Conservation (phyloP, 2,797 vertebrate genomes). For the Tinamus major region DNA sequence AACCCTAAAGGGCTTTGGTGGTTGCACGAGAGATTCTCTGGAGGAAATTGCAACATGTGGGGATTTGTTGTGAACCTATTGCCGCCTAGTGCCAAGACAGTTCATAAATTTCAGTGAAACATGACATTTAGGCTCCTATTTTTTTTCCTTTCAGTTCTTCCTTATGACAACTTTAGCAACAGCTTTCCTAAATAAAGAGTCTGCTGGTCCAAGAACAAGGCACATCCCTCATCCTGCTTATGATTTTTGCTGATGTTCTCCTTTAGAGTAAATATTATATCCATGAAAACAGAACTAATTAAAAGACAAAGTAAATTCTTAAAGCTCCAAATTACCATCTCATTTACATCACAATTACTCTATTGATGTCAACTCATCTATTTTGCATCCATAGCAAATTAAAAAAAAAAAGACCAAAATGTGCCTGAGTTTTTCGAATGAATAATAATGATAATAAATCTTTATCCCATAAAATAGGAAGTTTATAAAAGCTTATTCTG, state of each 20-base stretch:
- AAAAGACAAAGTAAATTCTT: neutral
- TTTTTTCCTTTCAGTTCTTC: neutral
- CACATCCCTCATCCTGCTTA: neutral
- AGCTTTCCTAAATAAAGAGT: neutral
- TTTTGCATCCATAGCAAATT: neutral
- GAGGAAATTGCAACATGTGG: conserved; percentile 63
- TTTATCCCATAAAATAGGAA: neutral
- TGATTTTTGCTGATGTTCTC: neutral
- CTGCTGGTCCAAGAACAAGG: neutral
- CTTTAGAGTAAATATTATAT: neutral
- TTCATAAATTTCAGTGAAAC: conserved; percentile 64
- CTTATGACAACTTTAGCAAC: neutral
- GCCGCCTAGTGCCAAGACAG: conserved; percentile 21
- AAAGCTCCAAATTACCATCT: neutral
- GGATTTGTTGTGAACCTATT: conserved; percentile 56
- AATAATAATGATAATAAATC: neutral
- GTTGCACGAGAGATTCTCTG: conserved; percentile 23
- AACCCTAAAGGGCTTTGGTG: conserved; percentile 51
- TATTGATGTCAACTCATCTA: neutral
- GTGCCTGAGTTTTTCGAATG: neutral
- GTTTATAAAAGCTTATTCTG: neutral
- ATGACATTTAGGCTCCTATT: neutral
- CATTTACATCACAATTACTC: neutral
- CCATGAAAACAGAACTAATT: neutral
- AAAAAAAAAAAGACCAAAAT: neutral